These are phyloP conservation scores for Psittacula echo DNA, from an alignment of 2,797 vertebrate species.

Conservation along the genomic window DNA sequence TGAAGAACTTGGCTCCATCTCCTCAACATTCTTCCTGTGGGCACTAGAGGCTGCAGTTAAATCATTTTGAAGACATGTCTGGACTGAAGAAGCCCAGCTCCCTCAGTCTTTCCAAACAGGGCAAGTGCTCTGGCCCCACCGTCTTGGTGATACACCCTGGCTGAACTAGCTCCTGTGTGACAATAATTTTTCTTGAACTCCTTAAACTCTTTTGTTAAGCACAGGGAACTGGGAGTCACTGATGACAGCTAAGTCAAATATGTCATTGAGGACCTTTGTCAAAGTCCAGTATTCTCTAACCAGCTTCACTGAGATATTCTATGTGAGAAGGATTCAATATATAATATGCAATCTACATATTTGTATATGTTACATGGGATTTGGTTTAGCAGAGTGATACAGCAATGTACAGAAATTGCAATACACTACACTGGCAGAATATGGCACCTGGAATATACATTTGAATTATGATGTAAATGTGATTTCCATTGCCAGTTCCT, in stretches of 20 bases:
- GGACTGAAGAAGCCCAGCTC: neutral
- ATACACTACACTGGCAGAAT: neutral
- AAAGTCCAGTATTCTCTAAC: neutral
- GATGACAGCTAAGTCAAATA: neutral
- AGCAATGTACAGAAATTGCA: neutral
- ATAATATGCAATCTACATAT: neutral
- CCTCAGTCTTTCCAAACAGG: neutral
- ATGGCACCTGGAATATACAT: neutral
- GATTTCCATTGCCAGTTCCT: neutral
- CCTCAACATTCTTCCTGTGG: neutral
- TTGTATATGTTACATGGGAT: neutral
- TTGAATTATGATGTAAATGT: neutral
- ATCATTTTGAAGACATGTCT: neutral
- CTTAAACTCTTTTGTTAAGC: neutral
- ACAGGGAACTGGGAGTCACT: neutral
- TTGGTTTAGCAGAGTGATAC: neutral
- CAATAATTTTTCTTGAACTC: neutral
- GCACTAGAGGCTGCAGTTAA: neutral
- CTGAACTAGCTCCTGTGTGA: neutral
- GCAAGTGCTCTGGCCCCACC: neutral
- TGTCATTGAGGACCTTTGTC: neutral
- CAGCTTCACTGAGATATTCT: neutral
- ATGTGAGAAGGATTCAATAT: neutral
- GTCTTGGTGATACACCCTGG: neutral
- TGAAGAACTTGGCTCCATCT: neutral